A percentile compares a stretch with the other conserved stretches of the same genome.
phyloP scores from a whole-genome alignment of 2,888 invertebrate species.

The Lasioglossum morio region DNA sequence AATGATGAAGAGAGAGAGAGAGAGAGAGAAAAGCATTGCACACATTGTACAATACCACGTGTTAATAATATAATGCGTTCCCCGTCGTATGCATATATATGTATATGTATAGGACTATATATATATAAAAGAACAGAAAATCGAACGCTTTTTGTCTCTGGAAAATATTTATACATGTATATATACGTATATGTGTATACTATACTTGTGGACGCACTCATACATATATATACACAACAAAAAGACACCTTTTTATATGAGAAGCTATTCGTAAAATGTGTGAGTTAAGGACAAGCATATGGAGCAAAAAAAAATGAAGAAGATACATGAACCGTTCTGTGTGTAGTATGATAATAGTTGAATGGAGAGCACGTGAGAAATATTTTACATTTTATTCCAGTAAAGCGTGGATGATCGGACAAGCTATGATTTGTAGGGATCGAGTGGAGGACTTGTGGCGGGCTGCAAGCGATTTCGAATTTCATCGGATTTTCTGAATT shows the following conservation, averaged over 20 bases:
- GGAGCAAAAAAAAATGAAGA: conserved; percentile 16
- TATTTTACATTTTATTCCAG: conserved; percentile 74
- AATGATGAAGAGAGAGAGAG: not conserved
- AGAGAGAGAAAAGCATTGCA: conserved; percentile 59
- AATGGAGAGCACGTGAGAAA: conserved; percentile 66
- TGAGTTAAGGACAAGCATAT: conserved; percentile 64
- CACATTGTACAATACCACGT: conserved; percentile 80
- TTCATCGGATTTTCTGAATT: not conserved
- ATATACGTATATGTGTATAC: not conserved
- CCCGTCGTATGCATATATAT: conserved; percentile 61
- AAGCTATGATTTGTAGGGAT: conserved; percentile 17
- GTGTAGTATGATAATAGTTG: conserved; percentile 68
- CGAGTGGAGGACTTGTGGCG: conserved; percentile 63
- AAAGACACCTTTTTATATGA: conserved; percentile 71
- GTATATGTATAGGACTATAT: conserved; percentile 40
- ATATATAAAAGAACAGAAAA: conserved; percentile 46
- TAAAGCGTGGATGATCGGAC: conserved; percentile 51
- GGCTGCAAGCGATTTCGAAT: conserved; percentile 53
- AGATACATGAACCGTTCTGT: conserved; percentile 47
- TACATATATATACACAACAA: conserved; percentile 53
- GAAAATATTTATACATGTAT: conserved; percentile 53
- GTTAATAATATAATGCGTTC: conserved; percentile 73
- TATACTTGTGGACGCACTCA: conserved; percentile 6
- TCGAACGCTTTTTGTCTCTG: not conserved
- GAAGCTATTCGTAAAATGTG: conserved; percentile 66